These are phyloP conservation scores for Pseudomyrmex pallidus DNA, from an alignment of 1,140 invertebrate species.

Conservation along the genomic window DNA sequence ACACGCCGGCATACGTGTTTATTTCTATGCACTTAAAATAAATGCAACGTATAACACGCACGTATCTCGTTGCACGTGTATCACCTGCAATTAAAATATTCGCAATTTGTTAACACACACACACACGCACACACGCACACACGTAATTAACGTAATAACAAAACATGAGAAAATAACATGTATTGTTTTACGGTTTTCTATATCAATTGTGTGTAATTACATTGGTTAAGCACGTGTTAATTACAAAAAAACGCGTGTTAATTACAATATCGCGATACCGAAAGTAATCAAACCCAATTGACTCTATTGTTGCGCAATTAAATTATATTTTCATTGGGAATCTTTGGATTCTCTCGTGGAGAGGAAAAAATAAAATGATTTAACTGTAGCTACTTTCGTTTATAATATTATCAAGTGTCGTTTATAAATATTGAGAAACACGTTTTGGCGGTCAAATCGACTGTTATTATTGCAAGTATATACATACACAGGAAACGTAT, in stretches of 20 bases:
- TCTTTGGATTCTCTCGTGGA: too few relatives aligned
- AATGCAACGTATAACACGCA: background rate
- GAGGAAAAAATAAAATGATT: background rate
- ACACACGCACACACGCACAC: too few relatives aligned
- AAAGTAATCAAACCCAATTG: too few relatives aligned
- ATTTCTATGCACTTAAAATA: constrained; percentile 23
- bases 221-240: too few relatives aligned
- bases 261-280: too few relatives aligned
- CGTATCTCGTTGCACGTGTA: background rate
- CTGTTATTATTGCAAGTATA: background rate
- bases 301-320: too few relatives aligned
- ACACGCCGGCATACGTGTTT: background rate
- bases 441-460: background rate
- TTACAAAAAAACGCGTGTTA: too few relatives aligned
- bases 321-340: too few relatives aligned
- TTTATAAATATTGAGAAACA: background rate
- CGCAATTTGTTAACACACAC: constrained; percentile 33
- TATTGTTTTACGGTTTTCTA: too few relatives aligned
- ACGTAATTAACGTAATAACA: constrained; percentile 32
- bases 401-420: background rate
- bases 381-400: background rate
- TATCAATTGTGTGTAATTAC: too few relatives aligned
- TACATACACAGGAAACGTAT: background rate
- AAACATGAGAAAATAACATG: constrained; percentile 34
- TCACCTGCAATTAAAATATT: constrained; percentile 42